phyloP scores from a whole-genome alignment of 2,888 invertebrate genomes.

The Aspidiotus destructor region DNA sequence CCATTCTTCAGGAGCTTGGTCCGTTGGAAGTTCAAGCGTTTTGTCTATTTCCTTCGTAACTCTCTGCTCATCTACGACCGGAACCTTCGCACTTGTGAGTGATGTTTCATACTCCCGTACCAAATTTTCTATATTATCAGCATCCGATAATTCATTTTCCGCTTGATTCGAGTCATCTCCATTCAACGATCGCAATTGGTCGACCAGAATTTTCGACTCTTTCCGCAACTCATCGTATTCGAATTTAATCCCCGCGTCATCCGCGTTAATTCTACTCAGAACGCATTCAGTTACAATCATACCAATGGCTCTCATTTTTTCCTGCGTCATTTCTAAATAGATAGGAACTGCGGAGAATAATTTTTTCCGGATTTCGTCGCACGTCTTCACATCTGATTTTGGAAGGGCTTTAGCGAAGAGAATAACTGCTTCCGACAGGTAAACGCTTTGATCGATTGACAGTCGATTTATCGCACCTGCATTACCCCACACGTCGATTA shows the following conservation, averaged over 20 bases:
- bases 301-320: constrained; percentile 55
- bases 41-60: not conserved
- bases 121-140: not conserved
- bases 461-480: constrained; percentile 53
- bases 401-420: constrained; percentile 43
- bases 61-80: not conserved
- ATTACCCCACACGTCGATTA: constrained; percentile 60
- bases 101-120: not conserved
- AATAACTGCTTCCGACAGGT: constrained; percentile 57
- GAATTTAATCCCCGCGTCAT: constrained; percentile 49
- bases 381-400: constrained; percentile 7
- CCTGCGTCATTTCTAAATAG: constrained; percentile 57
- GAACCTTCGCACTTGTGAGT: not conserved
- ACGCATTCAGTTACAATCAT: constrained; percentile 59
- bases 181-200: not conserved
- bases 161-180: not conserved
- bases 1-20: constrained; percentile 41
- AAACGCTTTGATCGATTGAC: constrained; percentile 59
- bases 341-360: constrained; percentile 34
- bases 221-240: constrained; percentile 52
- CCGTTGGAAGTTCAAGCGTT: constrained; percentile 26
- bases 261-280: constrained; percentile 41
- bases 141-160: not conserved
- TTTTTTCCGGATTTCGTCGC: constrained; percentile 10
- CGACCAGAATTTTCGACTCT: constrained; percentile 46